phyloP scores from a whole-genome alignment of 2,888 invertebrate genomes.

The Andrena flavipes region DNA sequence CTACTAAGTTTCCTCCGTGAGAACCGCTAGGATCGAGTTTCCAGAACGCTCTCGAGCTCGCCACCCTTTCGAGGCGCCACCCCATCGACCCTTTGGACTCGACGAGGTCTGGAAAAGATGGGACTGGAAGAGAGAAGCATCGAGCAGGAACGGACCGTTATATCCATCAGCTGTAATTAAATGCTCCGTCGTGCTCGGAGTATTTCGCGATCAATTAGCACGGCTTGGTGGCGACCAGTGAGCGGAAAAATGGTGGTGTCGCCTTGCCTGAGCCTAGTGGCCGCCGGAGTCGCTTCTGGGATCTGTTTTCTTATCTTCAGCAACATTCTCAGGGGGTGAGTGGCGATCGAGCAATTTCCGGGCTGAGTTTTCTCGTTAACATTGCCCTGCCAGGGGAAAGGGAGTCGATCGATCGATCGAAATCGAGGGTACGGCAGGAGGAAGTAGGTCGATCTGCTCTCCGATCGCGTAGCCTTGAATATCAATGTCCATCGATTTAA shows the following conservation, averaged over 20 bases:
- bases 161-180: constrained; percentile 34
- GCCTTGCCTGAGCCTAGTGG: constrained; percentile 88
- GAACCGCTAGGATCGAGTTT: background rate
- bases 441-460: constrained; percentile 40
- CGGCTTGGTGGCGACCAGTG: constrained; percentile 5
- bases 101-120: background rate
- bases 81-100: background rate
- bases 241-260: constrained; percentile 84
- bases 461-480: background rate
- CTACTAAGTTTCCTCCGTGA: background rate
- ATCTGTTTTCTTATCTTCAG: constrained; percentile 88
- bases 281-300: constrained; percentile 90
- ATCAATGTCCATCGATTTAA: constrained; percentile 35
- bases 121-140: constrained; percentile 1
- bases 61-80: background rate
- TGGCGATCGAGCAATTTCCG: constrained; percentile 41
- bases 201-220: background rate
- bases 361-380: background rate
- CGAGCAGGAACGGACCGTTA: background rate
- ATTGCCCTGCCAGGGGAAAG: background rate
- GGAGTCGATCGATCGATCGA: background rate
- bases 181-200: background rate
- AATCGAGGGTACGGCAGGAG: constrained; percentile 29
- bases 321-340: constrained; percentile 87
- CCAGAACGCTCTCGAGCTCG: too few species aligned